A percentile compares a stretch with the other conserved stretches of the same genome.
phyloP scores from a whole-genome alignment of 2,888 invertebrate species.

The Diarsia mendica region DNA sequence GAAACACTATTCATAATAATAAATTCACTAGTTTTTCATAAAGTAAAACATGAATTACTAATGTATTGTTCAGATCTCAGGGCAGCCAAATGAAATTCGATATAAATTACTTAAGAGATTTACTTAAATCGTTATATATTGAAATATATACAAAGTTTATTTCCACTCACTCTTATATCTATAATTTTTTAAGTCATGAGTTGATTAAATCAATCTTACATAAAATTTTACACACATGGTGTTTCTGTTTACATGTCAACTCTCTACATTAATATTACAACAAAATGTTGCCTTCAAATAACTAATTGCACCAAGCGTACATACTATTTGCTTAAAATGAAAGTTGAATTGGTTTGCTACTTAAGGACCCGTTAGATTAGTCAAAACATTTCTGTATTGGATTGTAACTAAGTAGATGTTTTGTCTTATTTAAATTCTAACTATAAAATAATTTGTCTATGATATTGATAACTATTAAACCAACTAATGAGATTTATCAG shows the following conservation, averaged over 20 bases:
- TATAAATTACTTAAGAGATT: slow-evolving; percentile 88
- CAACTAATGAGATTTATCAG: slow-evolving; percentile 63
- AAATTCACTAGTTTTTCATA: neutral
- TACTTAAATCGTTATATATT: slow-evolving; percentile 89
- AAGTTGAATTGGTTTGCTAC: slow-evolving; percentile 48
- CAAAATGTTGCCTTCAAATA: slow-evolving; percentile 77
- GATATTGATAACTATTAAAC: slow-evolving; percentile 49
- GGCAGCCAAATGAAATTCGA: slow-evolving; percentile 86
- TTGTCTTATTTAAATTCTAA: slow-evolving; percentile 49
- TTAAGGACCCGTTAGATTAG: slow-evolving; percentile 62
- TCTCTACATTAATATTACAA: slow-evolving; percentile 79
- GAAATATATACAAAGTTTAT: slow-evolving; percentile 89
- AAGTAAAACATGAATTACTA: slow-evolving; percentile 14
- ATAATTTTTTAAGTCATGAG: slow-evolving; percentile 88
- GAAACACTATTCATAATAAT: slow-evolving; percentile 4
- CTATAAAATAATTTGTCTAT: slow-evolving; percentile 57
- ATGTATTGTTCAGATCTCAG: slow-evolving; percentile 87
- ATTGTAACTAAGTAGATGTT: slow-evolving; percentile 41
- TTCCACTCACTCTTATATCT: slow-evolving; percentile 88
- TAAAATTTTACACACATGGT: slow-evolving; percentile 83
- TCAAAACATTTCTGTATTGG: slow-evolving; percentile 48
- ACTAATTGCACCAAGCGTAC: slow-evolving; percentile 84
- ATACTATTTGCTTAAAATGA: slow-evolving; percentile 68
- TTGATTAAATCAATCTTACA: slow-evolving; percentile 88
- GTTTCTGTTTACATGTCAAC: slow-evolving; percentile 81